A percentile compares a stretch with the other conserved stretches of the same genome.
phyloP scores from a whole-genome alignment of 1,140 invertebrate species.

The Brachionus calyciflorus region DNA sequence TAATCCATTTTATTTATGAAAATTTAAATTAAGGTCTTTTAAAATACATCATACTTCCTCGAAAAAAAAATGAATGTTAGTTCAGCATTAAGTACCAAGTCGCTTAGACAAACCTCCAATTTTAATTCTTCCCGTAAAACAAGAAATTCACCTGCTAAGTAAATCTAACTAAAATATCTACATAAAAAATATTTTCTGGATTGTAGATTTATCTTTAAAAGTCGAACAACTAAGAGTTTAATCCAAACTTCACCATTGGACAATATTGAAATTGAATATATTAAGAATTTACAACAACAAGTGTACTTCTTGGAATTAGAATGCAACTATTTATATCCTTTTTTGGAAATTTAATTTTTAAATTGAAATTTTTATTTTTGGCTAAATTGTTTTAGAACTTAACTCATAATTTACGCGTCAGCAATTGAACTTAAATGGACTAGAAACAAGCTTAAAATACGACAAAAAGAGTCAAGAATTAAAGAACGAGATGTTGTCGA shows the following conservation, averaged over 20 bases:
- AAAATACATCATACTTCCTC: neutral
- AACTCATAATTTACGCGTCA: conserved; percentile 13
- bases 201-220: neutral
- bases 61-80: neutral
- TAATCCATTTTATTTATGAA: too few species aligned
- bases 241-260: neutral
- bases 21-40: too few species aligned
- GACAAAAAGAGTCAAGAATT: conserved; percentile 29
- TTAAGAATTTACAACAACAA: conserved; percentile 61
- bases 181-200: neutral
- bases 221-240: neutral
- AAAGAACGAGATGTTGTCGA: conserved; percentile 13
- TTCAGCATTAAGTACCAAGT: conserved; percentile 8
- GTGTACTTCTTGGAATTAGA: conserved; percentile 61
- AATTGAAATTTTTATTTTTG: neutral
- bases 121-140: neutral
- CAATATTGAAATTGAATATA: conserved; percentile 59
- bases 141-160: neutral
- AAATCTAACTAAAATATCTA: neutral
- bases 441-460: neutral
- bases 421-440: conserved; percentile 22
- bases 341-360: neutral
- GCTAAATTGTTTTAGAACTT: neutral
- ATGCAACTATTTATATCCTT: conserved; percentile 61
- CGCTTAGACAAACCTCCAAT: neutral